phyloP scores from a whole-genome alignment of 2,113 vertebrate species.

The Leptobrachium ailaonicum region DNA sequence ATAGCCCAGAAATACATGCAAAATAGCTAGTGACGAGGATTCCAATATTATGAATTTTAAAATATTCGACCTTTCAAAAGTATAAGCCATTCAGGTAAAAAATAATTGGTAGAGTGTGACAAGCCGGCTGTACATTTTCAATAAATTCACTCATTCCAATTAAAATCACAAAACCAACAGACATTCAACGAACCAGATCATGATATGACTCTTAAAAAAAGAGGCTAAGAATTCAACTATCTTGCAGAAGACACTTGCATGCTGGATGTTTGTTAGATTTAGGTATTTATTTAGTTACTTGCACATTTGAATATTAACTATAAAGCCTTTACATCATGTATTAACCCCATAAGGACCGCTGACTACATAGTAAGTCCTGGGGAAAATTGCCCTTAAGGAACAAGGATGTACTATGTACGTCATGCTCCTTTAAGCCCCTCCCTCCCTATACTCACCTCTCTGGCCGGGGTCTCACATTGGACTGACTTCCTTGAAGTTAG shows the following conservation, averaged over 20 bases:
- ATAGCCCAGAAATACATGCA: too few species aligned
- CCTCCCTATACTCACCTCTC: too few species aligned
- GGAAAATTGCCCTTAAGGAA: too few species aligned
- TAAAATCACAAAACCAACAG: conserved; percentile 41
- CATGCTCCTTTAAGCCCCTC: too few species aligned
- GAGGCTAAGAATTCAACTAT: conserved; percentile 37
- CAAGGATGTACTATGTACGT: too few species aligned
- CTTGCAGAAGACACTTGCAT: conserved; percentile 25
- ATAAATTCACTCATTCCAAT: conserved; percentile 38
- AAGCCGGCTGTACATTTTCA: conserved; percentile 34
- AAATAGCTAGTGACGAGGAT: conserved; percentile 20
- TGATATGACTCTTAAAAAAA: conserved; percentile 37
- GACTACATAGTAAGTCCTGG: too few species aligned
- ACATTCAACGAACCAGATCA: conserved; percentile 33
- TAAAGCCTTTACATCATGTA: too few species aligned
- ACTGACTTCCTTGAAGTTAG: too few species aligned
- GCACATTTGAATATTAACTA: too few species aligned
- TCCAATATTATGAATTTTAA: conserved; percentile 43
- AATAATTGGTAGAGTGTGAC: conserved; percentile 42
- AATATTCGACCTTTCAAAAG: conserved; percentile 37
- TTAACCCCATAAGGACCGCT: too few species aligned
- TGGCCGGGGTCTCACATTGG: too few species aligned
- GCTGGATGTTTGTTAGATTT: background rate
- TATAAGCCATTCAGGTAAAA: conserved; percentile 34
- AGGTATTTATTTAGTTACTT: too few species aligned